Conservation (phyloP, 1,140 invertebrate genomes). For the Drosophila grimshawi region DNA sequence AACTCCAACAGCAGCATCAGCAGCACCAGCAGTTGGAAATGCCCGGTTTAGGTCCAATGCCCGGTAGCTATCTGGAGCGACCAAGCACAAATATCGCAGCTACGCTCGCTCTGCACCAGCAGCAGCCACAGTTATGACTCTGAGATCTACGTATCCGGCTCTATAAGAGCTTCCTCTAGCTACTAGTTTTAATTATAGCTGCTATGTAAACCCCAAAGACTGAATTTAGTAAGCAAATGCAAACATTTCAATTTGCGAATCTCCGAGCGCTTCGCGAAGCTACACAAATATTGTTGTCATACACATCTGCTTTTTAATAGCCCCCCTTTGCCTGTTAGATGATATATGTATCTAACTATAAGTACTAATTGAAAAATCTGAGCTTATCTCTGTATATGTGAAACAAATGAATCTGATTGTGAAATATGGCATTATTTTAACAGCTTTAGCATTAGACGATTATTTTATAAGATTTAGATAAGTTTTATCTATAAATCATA, state of each 20-base stretch:
- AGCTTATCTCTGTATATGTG: constrained; percentile 2
- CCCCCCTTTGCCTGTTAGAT: constrained; percentile 9
- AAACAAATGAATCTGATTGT: constrained; percentile 35
- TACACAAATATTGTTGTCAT: constrained; percentile 8
- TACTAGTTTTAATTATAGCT: constrained; percentile 39
- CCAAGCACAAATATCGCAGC: constrained; percentile 67
- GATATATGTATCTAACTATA: constrained; percentile 6
- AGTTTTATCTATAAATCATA: constrained; percentile 30
- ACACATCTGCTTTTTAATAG: neutral
- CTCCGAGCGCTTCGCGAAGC: constrained; percentile 31
- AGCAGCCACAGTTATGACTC: constrained; percentile 84
- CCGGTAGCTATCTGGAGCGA: constrained; percentile 57
- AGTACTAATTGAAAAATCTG: constrained; percentile 8
- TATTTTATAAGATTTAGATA: constrained; percentile 6
- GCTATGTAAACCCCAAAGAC: constrained; percentile 74
- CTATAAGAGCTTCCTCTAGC: constrained; percentile 84
- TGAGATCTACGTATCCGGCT: constrained; percentile 83
- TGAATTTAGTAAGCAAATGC: constrained; percentile 68
- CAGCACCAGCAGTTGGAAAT: constrained; percentile 64
- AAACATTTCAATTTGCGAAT: constrained; percentile 51
- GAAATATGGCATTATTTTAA: constrained; percentile 26
- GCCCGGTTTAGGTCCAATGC: constrained; percentile 60
- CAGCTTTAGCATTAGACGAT: constrained; percentile 2
- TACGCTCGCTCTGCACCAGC: constrained; percentile 70
- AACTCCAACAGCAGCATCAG: constrained; percentile 31